Evolutionary conservation across 2,888 invertebrate genomes (phyloP).

Genomic region (Tipula helvola): DNA sequence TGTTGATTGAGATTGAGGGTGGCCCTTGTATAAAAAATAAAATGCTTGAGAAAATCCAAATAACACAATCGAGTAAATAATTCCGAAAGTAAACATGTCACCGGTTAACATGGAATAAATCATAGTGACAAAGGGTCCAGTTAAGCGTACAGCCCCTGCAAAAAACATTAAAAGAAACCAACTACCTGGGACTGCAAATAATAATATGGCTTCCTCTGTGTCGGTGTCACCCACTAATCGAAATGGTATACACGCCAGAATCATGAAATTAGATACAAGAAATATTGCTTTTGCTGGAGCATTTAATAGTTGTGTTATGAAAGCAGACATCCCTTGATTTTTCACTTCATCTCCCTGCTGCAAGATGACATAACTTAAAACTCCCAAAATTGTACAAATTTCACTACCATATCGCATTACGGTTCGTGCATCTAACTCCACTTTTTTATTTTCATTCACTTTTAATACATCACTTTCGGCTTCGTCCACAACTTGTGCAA

Average conservation of each 20-base stretch:
- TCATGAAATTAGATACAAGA: slow-evolving; percentile 77
- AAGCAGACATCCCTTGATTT: slow-evolving; percentile 83
- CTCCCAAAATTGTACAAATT: slow-evolving; percentile 71
- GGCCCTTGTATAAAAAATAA: slow-evolving; percentile 87
- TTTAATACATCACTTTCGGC: background rate
- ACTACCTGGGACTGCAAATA: slow-evolving; percentile 86
- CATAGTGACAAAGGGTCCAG: slow-evolving; percentile 99
- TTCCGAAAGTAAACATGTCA: slow-evolving; percentile 96
- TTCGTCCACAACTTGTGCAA: background rate
- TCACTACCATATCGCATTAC: slow-evolving; percentile 63
- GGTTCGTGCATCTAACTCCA: slow-evolving; percentile 33
- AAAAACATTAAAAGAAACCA: slow-evolving; percentile 99
- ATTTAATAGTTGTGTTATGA: slow-evolving; percentile 84
- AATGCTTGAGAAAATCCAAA: slow-evolving; percentile 95
- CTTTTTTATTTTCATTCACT: slow-evolving; percentile 19
- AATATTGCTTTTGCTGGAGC: slow-evolving; percentile 94
- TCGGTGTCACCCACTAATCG: slow-evolving; percentile 59
- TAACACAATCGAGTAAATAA: slow-evolving; percentile 89
- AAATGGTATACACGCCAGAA: slow-evolving; percentile 81
- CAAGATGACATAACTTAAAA: slow-evolving; percentile 74
- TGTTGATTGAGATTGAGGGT: slow-evolving; percentile 66
- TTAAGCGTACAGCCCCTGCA: slow-evolving; percentile 88
- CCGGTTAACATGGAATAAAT: slow-evolving; percentile 98
- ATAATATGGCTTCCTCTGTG: slow-evolving; percentile 82
- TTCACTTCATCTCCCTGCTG: slow-evolving; percentile 92